A percentile compares a stretch with the other conserved stretches of the same genome.
Conservation (phyloP, 2,888 invertebrate species). For the Macrosiphum euphorbiae region DNA sequence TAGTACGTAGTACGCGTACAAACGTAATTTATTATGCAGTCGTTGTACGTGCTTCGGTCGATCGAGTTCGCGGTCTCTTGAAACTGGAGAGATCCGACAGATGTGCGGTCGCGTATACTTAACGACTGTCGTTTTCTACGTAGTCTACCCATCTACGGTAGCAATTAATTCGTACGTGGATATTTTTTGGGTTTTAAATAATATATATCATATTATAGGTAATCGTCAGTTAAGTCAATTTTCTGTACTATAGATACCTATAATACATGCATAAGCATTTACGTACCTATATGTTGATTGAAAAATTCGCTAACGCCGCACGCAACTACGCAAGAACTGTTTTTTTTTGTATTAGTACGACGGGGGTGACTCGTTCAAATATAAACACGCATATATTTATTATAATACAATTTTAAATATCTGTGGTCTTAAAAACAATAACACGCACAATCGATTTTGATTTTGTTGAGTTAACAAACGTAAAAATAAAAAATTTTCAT, state of each 20-base stretch:
- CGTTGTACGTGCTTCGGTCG: slow-evolving; percentile 31
- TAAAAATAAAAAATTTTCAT: slow-evolving; percentile 8
- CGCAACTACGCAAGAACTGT: too few relatives aligned
- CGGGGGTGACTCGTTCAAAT: background rate
- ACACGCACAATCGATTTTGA: slow-evolving; percentile 38
- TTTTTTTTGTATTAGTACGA: background rate
- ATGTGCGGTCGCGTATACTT: slow-evolving; percentile 26
- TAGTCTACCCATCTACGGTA: background rate
- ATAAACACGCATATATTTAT: background rate
- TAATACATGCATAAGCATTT: background rate
- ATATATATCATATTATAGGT: background rate
- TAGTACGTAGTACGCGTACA: background rate
- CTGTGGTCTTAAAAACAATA: background rate
- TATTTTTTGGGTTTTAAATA: background rate
- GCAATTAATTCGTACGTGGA: background rate
- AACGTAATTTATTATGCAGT: background rate
- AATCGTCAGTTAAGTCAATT: background rate
- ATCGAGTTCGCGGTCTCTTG: slow-evolving; percentile 51
- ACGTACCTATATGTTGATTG: background rate
- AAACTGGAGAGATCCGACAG: slow-evolving; percentile 42
- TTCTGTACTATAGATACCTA: background rate
- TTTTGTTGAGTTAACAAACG: slow-evolving; percentile 23
- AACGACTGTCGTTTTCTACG: background rate
- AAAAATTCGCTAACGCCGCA: background rate
- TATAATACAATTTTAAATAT: slow-evolving; percentile 25